Evolutionary conservation across 2,797 vertebrate genomes (phyloP), one percentile per base, ranked within the genome.

Genomic region (Oreochromis grahami): DNA sequence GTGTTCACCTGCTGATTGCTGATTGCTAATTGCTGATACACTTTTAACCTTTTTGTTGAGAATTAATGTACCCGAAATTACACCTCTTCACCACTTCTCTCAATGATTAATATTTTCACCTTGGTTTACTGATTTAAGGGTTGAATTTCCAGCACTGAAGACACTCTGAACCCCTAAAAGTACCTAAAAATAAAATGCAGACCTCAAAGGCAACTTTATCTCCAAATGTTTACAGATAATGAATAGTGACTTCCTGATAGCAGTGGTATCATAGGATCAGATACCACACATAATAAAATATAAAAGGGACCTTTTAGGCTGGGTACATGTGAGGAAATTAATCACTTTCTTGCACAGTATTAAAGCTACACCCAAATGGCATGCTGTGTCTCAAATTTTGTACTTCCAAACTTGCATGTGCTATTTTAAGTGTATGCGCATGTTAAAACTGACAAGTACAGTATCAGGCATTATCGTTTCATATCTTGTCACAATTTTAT

Each of bases 1-100:
- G 70, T 80, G 79, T 81, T 84, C 79, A 32, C n/a, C 2, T 76
- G 55, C 72, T 87, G 87, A 77, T 48, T 88, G 85, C 41, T 91
- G 83, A 91, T 87, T 87, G 78, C 56, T 86, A 77, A 89, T 88
- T 85, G 36, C 48, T 21, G 60, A 84, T 38, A 29, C 10, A 24
- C n/a, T 84, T 77, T 76, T 26, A 17, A 85, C 45, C 26, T 74
- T 74, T 74, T 50, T 50, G 70, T n/a, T n/a, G 45, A 82, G 32
- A 50, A 50, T 24, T 36, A 38, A 36, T 32, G 51, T 11, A 6
- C 19, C 15, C 0, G 15, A 52, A 26, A 24, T 38, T 1, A 14
- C 55, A 9, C 7, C 14, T 38, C 83, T 52, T 34, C 24, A 8
- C 7, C 53, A n/a, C 15, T 19, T 86, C 45, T 51, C 56, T 78